These are phyloP conservation scores for Acanthosepion lycidas DNA, from an alignment of 2,888 invertebrate species.

Conservation along the genomic window DNA sequence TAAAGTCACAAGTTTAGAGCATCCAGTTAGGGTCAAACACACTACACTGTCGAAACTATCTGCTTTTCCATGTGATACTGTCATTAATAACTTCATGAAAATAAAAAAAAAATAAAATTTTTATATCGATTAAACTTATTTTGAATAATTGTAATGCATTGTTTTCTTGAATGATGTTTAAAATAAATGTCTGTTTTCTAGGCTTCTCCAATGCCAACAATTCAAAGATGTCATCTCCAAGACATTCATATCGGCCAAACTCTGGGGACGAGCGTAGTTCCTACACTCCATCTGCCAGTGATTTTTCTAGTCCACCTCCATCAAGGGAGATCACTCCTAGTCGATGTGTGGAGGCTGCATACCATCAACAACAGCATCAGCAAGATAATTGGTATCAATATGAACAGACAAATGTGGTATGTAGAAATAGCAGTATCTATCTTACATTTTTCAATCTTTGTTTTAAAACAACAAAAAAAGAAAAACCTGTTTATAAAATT, in stretches of 20 bases:
- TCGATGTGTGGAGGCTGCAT: conserved; percentile 34
- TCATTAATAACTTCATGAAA: neutral
- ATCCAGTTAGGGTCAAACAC: too few relatives aligned
- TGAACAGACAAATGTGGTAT: neutral
- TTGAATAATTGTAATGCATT: neutral
- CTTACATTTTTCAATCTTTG: neutral
- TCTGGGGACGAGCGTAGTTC: conserved; percentile 49
- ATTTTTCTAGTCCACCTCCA: conserved; percentile 50
- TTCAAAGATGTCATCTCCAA: neutral
- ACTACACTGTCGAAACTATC: too few relatives aligned
- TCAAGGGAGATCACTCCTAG: conserved; percentile 63
- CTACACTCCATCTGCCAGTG: conserved; percentile 48
- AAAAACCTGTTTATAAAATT: too few relatives aligned
- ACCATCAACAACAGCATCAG: conserved; percentile 23
- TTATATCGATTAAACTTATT: neutral
- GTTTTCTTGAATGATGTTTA: neutral
- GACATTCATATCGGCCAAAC: conserved; percentile 46
- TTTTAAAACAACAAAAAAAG: too few relatives aligned
- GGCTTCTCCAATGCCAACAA: neutral
- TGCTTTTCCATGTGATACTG: too few relatives aligned
- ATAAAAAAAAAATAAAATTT: neutral
- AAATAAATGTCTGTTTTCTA: neutral
- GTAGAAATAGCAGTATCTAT: neutral
- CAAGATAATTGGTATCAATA: neutral
- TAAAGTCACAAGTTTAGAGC: too few relatives aligned